A percentile compares a stretch with the other conserved stretches of the same genome.
Conservation (phyloP, 2,888 invertebrate species). For the Meliscaeva auricollis region DNA sequence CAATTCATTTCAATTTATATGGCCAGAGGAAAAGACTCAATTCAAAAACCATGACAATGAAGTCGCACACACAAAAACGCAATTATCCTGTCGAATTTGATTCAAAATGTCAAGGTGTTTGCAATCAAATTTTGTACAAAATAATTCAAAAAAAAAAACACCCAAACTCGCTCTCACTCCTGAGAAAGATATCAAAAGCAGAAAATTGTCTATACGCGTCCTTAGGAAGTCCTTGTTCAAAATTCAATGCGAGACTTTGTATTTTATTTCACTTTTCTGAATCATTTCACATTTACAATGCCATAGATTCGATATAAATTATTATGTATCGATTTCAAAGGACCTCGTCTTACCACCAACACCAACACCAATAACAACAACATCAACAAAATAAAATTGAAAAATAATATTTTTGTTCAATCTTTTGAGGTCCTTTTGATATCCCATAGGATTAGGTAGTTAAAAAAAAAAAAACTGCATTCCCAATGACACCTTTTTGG, state of each 20-base stretch:
- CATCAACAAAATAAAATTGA: slow-evolving; percentile 29
- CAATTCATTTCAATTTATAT: slow-evolving; percentile 16
- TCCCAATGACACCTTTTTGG: slow-evolving; percentile 56
- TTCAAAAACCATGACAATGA: slow-evolving; percentile 29
- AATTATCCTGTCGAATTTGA: slow-evolving; percentile 71
- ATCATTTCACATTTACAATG: slow-evolving; percentile 60
- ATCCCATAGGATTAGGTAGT: slow-evolving; percentile 17
- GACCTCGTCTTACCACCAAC: neutral
- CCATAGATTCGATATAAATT: slow-evolving; percentile 47
- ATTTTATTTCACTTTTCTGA: slow-evolving; percentile 58
- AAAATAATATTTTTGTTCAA: slow-evolving; percentile 55
- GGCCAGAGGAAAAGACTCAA: slow-evolving; percentile 8
- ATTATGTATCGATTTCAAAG: slow-evolving; percentile 57
- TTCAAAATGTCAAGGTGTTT: slow-evolving; percentile 67
- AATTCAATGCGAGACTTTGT: slow-evolving; percentile 49
- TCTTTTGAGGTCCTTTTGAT: slow-evolving; percentile 15
- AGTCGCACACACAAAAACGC: slow-evolving; percentile 52
- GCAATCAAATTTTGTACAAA: slow-evolving; percentile 36
- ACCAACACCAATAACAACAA: neutral
- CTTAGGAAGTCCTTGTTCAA: slow-evolving; percentile 58
- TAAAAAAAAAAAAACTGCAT: slow-evolving; percentile 59
- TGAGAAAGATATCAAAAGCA: slow-evolving; percentile 57
- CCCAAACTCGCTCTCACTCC: neutral
- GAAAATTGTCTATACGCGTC: slow-evolving; percentile 38
- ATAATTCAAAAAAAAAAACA: neutral